Evolutionary conservation across 1,140 invertebrate genomes (phyloP), one percentile per base, ranked within the genome.

Genomic region (Heliconius melpomene): DNA sequence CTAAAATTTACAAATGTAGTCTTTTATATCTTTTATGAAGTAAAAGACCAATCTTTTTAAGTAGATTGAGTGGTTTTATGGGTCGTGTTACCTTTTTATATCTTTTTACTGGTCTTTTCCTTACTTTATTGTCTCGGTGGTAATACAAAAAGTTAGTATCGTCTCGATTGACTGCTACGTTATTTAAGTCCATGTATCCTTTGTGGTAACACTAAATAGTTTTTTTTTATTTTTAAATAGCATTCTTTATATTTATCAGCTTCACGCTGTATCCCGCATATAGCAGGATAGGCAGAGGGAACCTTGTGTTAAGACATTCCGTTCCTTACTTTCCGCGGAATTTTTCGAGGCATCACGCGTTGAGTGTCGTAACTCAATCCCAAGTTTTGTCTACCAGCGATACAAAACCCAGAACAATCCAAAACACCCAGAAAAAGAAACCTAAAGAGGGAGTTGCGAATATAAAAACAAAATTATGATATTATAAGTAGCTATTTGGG

Each of bases 41-140:
- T 1, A 66, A 29, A 66, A 66, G 8, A 66, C 3, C 60, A 66
- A 66, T 66, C 60, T 29, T 66, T 66, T 66, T 66, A 66, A 66
- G 60, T 66, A 66, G 1, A 66, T 66, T 66, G 60, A 66, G 60
- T 66, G 60, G 54, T 18, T 75, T 75, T 72, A 77, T 66, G 26
- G 60, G 60, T 66, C 60, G 60, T 66, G 60, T 66, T 66, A 66
- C 60, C 60, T 66, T 66, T 57, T 23, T 66, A 29, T 66, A 26
- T 66, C 26, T 26, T 66, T 57, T 66, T 66, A 66, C 26, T 7
- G 23, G 26, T 29, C 23, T 26, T 26, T 26, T 16, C 26, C 54
- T 60, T 60, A 23, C 54, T 66, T 66, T 66, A 66, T 66, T 29
- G 60, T 29, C 23, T 57, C 26, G 3, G 8, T 60, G 60, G 26